phyloP scores from a whole-genome alignment of 2,113 vertebrate genomes.

The Megaleporinus macrocephalus region DNA sequence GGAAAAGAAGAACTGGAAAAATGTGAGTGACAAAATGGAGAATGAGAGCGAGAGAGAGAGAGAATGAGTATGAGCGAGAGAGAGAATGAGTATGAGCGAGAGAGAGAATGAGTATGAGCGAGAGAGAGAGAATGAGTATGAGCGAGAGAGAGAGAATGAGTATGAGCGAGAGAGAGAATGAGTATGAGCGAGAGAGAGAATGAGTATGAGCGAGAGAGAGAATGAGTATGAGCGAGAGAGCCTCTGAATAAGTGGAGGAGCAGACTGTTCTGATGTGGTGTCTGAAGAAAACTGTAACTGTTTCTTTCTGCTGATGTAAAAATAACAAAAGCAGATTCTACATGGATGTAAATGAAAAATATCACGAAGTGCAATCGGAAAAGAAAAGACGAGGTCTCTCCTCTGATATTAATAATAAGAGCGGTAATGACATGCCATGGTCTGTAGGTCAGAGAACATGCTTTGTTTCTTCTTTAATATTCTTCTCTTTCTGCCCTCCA shows the following conservation, averaged over 20 bases:
- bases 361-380: background rate
- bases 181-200: background rate
- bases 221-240: background rate
- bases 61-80: no score
- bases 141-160: background rate
- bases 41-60: background rate
- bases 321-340: background rate
- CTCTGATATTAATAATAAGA: constrained; percentile 4
- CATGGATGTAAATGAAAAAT: background rate
- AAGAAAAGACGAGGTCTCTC: background rate
- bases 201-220: background rate
- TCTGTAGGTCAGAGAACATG: constrained; percentile 21
- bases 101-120: background rate
- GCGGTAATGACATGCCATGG: constrained; percentile 16
- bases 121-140: no score
- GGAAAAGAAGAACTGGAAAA: no score
- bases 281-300: no score
- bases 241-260: background rate
- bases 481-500: constrained; percentile 23
- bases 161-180: background rate
- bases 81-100: background rate
- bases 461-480: constrained; percentile 36
- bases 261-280: no score
- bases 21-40: background rate
- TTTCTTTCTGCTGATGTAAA: background rate